These are phyloP conservation scores for Podiceps cristatus DNA, from an alignment of 2,113 vertebrate genomes.

Conservation along the genomic window DNA sequence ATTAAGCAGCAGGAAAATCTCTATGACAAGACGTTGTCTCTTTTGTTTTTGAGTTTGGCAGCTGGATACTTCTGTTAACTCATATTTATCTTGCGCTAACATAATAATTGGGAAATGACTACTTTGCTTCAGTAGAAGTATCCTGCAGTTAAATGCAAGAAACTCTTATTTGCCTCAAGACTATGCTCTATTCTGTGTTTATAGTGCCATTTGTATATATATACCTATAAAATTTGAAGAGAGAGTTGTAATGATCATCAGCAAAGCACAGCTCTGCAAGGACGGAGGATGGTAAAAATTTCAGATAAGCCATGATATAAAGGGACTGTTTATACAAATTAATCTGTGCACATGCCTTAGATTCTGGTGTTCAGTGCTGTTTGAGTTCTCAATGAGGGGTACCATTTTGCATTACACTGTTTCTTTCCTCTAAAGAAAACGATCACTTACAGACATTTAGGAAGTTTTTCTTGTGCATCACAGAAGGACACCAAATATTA, in stretches of 20 bases:
- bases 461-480: slow-evolving; percentile 20
- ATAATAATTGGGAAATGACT: slow-evolving; percentile 17
- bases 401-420: not conserved
- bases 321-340: not conserved
- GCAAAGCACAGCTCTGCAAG: not conserved
- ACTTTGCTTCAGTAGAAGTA: not conserved
- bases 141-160: not conserved
- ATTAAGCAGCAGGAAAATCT: slow-evolving; percentile 9
- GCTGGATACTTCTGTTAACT: slow-evolving; percentile 3
- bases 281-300: not conserved
- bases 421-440: not conserved
- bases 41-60: not conserved
- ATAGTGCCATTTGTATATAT: not conserved
- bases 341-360: not conserved
- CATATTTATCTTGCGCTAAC: not conserved
- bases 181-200: not conserved
- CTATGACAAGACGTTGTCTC: not conserved
- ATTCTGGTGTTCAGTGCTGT: not conserved
- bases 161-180: not conserved
- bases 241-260: not conserved
- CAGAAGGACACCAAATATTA: slow-evolving; percentile 32
- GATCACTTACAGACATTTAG: not conserved
- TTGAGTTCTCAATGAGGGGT: not conserved
- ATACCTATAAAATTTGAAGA: not conserved
- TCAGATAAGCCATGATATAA: not conserved